phyloP scores from a whole-genome alignment of 2,888 invertebrate species.

The Cremastobaeus sp. region DNA sequence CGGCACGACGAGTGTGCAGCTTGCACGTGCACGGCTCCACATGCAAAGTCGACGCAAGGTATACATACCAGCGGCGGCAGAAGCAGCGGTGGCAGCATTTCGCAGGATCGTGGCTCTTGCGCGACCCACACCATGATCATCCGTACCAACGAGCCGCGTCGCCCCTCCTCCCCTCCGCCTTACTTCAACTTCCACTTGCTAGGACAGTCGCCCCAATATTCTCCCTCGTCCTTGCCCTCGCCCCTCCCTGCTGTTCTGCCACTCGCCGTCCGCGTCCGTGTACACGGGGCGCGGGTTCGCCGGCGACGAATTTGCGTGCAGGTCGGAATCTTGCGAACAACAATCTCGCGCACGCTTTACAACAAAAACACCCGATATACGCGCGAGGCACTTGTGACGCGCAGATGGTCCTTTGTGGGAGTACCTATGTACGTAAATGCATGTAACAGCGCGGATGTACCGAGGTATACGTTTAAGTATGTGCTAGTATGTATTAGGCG shows the following conservation, averaged over 20 bases:
- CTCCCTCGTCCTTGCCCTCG: not conserved
- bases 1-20: constrained; percentile 24
- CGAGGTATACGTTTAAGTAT: constrained; percentile 11
- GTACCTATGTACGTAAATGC: constrained; percentile 8
- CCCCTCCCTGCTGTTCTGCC: not conserved
- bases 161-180: constrained; percentile 10
- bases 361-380: constrained; percentile 15
- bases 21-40: constrained; percentile 38
- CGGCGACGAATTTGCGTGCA: not conserved
- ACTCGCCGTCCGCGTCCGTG: not conserved
- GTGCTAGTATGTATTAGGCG: constrained; percentile 13
- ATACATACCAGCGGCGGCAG: not conserved
- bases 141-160: constrained; percentile 14
- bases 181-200: constrained; percentile 34
- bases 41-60: constrained; percentile 31
- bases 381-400: not conserved
- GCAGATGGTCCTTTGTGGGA: not conserved
- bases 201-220: constrained; percentile 29
- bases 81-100: constrained; percentile 26
- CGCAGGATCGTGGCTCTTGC: constrained; percentile 56
- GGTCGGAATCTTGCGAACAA: not conserved
- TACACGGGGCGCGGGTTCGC: not conserved
- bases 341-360: not conserved
- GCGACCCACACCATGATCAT: constrained; percentile 36
- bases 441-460: not conserved